A percentile compares a stretch with the other conserved stretches of the same genome.
These are phyloP conservation scores for Stenodema calcarata DNA, from an alignment of 2,888 invertebrate species.

Conservation along the genomic window DNA sequence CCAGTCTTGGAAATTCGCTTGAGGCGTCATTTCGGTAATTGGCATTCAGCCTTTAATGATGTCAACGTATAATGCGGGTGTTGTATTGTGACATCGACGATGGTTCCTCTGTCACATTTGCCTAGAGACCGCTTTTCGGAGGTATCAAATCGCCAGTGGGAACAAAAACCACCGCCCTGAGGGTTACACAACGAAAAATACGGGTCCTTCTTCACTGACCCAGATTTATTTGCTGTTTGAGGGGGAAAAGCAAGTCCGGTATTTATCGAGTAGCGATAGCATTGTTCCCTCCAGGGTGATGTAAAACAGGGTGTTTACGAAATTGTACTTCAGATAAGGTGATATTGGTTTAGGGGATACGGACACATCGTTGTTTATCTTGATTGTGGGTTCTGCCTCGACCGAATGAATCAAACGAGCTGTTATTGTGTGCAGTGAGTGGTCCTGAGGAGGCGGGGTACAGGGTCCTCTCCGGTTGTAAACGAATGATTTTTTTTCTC, in stretches of 20 bases:
- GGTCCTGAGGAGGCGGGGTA: not conserved
- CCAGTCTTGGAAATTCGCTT: too few species aligned
- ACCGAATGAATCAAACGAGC: constrained; percentile 20
- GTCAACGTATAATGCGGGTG: too few species aligned
- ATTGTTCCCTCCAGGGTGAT: constrained; percentile 6
- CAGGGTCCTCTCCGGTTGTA: not conserved
- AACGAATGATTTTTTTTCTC: constrained; percentile 11
- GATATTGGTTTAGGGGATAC: constrained; percentile 14
- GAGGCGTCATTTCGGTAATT: too few species aligned
- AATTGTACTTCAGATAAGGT: constrained; percentile 24
- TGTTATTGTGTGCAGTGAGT: constrained; percentile 3
- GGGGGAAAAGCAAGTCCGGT: not conserved
- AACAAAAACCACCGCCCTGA: not conserved
- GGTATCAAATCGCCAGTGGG: not conserved
- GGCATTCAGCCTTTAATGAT: too few species aligned
- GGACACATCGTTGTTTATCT: constrained; percentile 18
- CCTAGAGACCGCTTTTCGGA: not conserved
- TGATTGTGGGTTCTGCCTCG: not conserved
- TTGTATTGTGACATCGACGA: not conserved
- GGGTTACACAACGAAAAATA: not conserved
- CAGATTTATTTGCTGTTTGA: constrained; percentile 7
- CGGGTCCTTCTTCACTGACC: not conserved
- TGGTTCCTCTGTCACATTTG: not conserved
- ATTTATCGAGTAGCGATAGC: constrained; percentile 16
- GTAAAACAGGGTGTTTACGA: constrained; percentile 16